Evolutionary conservation across 2,797 vertebrate genomes (phyloP).

Genomic region (Delichon dasypus): DNA sequence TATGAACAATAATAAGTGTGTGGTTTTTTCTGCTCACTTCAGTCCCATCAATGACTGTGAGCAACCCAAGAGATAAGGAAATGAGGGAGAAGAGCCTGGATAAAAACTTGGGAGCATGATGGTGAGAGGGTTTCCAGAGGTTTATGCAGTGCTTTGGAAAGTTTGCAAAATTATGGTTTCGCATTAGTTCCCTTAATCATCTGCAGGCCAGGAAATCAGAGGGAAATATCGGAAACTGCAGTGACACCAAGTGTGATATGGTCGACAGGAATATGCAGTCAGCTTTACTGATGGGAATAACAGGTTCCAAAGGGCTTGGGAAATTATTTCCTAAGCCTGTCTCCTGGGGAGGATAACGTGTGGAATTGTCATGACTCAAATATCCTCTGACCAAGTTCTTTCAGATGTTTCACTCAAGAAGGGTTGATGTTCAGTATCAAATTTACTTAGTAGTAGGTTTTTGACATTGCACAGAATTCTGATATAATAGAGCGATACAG

Average conservation of each 20-base stretch:
- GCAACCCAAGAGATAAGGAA: neutral
- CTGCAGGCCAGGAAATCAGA: neutral
- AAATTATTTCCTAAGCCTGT: neutral
- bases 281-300: neutral
- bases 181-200: neutral
- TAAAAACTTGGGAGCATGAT: neutral
- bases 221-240: neutral
- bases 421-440: neutral
- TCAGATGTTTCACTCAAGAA: neutral
- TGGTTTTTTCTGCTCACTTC: neutral
- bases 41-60: neutral
- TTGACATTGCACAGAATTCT: neutral
- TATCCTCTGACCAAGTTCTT: neutral
- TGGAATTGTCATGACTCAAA: neutral
- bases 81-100: neutral
- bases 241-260: neutral
- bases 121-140: neutral
- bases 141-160: neutral
- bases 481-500: neutral
- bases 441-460: neutral
- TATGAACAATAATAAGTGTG: neutral
- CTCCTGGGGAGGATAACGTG: neutral
- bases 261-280: neutral
- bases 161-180: neutral
- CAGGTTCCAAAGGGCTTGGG: neutral